Evolutionary conservation across 2,888 invertebrate genomes (phyloP).

Genomic region (Oscheius myriophilus): DNA sequence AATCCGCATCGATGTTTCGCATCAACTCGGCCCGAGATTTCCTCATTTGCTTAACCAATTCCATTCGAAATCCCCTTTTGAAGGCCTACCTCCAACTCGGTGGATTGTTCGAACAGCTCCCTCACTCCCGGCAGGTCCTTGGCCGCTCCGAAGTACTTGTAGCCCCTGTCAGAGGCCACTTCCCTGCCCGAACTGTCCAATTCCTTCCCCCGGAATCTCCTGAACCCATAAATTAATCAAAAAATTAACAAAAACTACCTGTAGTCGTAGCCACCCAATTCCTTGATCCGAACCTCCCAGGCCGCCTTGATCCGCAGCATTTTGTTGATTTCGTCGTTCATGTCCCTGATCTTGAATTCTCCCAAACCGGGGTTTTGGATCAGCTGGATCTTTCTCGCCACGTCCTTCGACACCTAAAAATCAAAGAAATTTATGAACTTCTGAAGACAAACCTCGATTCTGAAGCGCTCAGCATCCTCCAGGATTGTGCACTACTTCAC

Average conservation of each 20-base stretch:
- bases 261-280: constrained; percentile 90
- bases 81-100: constrained; percentile 56
- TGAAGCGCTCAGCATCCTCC: constrained; percentile 82
- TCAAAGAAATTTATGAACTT: background rate
- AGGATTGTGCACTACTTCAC: constrained; percentile 94
- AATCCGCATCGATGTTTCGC: constrained; percentile 97
- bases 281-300: constrained; percentile 96
- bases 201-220: constrained; percentile 71
- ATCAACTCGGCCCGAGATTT: constrained; percentile 94
- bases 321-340: constrained; percentile 99
- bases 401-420: constrained; percentile 87
- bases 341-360: constrained; percentile 94
- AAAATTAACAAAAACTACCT: constrained; percentile 41
- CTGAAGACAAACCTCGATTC: constrained; percentile 83
- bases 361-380: constrained; percentile 94
- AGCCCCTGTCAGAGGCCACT: constrained; percentile 95
- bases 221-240: constrained; percentile 47
- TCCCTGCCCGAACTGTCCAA: constrained; percentile 93
- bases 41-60: constrained; percentile 77
- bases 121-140: constrained; percentile 92
- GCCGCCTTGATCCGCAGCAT: constrained; percentile 82
- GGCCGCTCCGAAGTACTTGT: constrained; percentile 79
- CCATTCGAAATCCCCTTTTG: no score
- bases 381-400: constrained; percentile 96
- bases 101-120: constrained; percentile 89